Percentiles rank a stretch among this genome's conserved stretches.
These are phyloP conservation scores for Cryptocheilus praepositus DNA, from an alignment of 2,888 invertebrate species.

Conservation along the genomic window DNA sequence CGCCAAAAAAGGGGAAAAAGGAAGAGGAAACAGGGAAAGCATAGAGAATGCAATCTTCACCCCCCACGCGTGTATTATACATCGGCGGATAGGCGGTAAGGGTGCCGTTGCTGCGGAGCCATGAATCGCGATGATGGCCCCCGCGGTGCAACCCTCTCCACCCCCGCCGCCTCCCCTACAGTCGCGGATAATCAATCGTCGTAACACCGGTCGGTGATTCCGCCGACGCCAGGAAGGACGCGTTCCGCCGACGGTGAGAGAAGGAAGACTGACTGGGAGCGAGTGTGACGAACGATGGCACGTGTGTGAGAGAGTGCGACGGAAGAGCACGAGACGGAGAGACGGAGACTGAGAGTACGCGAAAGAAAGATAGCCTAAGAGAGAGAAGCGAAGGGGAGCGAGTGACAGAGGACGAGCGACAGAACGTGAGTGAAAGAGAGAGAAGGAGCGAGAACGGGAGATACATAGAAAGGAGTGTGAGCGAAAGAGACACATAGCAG, in stretches of 20 bases:
- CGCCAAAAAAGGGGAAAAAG: slow-evolving; percentile 65
- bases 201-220: slow-evolving; percentile 72
- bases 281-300: slow-evolving; percentile 10
- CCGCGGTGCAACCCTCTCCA: slow-evolving; percentile 62
- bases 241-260: slow-evolving; percentile 21
- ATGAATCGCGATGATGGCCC: slow-evolving; percentile 74
- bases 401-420: neutral
- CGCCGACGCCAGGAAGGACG: slow-evolving; percentile 56
- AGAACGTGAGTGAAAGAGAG: too few species aligned
- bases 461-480: slow-evolving; percentile 12
- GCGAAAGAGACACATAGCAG: slow-evolving; percentile 6
- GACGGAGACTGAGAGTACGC: neutral
- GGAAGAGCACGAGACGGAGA: neutral
- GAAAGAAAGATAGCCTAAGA: slow-evolving; percentile 5
- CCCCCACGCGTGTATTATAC: slow-evolving; percentile 71
- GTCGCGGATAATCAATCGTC: slow-evolving; percentile 74
- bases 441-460: neutral
- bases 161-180: slow-evolving; percentile 60
- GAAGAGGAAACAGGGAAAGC: slow-evolving; percentile 34
- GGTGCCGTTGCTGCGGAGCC: slow-evolving; percentile 62
- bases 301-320: slow-evolving; percentile 16
- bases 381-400: neutral
- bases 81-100: slow-evolving; percentile 67
- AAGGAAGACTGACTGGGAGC: slow-evolving; percentile 6
- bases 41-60: slow-evolving; percentile 68